A percentile compares a stretch with the other conserved stretches of the same genome.
These are phyloP conservation scores for Belonocnema kinseyi DNA, from an alignment of 1,140 invertebrate genomes.

Conservation along the genomic window DNA sequence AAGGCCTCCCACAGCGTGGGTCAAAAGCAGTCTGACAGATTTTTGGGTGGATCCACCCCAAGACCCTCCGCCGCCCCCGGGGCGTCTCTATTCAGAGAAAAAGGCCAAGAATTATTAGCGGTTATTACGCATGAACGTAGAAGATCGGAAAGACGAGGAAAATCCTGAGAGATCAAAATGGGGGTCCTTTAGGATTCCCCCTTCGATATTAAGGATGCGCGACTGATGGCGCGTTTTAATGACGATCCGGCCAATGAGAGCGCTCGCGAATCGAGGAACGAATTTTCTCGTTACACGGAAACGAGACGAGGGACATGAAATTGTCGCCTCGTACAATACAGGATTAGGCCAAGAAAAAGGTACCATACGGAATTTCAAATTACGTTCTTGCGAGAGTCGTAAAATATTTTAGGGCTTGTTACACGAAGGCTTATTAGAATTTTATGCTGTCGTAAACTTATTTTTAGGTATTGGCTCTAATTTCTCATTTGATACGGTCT, in stretches of 20 bases:
- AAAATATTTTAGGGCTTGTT: constrained; percentile 21
- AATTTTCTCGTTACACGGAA: background rate
- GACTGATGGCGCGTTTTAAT: constrained; percentile 15
- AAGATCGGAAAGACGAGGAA: constrained; percentile 9
- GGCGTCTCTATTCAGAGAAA: constrained; percentile 5
- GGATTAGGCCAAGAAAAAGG: background rate
- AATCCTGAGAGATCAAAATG: constrained; percentile 10
- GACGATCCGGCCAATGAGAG: background rate
- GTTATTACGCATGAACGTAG: constrained; percentile 6
- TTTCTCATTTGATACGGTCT: background rate
- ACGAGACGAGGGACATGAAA: constrained; percentile 19
- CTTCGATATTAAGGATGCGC: constrained; percentile 11
- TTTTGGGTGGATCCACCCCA: background rate
- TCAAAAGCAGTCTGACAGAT: background rate
- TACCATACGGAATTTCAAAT: constrained; percentile 21
- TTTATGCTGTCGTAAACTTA: constrained; percentile 4
- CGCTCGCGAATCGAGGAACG: background rate
- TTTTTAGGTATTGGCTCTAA: background rate
- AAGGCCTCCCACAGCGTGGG: background rate
- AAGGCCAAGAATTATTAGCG: constrained; percentile 21
- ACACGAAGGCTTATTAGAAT: background rate
- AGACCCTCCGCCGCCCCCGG: background rate
- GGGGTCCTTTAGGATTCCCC: background rate
- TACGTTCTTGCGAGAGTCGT: constrained; percentile 7
- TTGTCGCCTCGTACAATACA: background rate